Percentiles rank a stretch among this genome's conserved stretches.
Conservation (phyloP, 2,113 vertebrate genomes). For the Elgaria multicarinata region DNA sequence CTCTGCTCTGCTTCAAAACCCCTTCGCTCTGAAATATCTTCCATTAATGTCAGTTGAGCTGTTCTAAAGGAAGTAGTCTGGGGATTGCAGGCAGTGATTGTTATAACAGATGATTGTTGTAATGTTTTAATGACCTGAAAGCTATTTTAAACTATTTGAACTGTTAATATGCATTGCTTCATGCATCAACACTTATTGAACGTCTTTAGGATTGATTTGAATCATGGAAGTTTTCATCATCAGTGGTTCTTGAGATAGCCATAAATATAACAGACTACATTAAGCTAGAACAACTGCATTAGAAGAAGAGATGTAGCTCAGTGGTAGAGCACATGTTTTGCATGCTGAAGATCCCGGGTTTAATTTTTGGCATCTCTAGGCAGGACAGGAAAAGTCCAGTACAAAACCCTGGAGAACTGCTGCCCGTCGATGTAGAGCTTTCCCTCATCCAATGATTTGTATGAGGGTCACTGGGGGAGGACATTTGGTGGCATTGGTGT, state of each 20-base stretch:
- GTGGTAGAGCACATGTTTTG: too few relatives aligned
- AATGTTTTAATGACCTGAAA: neutral
- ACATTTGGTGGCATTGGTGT: too few relatives aligned
- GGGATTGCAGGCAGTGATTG: neutral
- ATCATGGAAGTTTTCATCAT: neutral
- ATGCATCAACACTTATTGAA: neutral
- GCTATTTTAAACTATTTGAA: neutral
- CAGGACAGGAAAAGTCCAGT: too few relatives aligned
- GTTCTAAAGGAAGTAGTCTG: neutral
- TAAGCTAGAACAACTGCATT: too few relatives aligned
- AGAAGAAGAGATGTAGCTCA: too few relatives aligned
- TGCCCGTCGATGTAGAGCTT: too few relatives aligned
- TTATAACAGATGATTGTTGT: neutral
- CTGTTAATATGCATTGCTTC: neutral
- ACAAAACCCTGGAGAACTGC: too few relatives aligned
- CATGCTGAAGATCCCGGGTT: too few relatives aligned
- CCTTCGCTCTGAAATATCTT: neutral
- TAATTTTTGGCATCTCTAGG: too few relatives aligned
- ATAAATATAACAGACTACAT: too few relatives aligned
- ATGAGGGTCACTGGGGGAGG: too few relatives aligned
- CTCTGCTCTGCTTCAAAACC: neutral
- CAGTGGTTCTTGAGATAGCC: neutral
- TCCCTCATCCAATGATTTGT: too few relatives aligned
- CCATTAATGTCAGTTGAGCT: neutral
- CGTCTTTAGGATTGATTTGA: neutral